These are phyloP conservation scores for Percina caprodes DNA, from an alignment of 2,113 vertebrate species.

Conservation along the genomic window DNA sequence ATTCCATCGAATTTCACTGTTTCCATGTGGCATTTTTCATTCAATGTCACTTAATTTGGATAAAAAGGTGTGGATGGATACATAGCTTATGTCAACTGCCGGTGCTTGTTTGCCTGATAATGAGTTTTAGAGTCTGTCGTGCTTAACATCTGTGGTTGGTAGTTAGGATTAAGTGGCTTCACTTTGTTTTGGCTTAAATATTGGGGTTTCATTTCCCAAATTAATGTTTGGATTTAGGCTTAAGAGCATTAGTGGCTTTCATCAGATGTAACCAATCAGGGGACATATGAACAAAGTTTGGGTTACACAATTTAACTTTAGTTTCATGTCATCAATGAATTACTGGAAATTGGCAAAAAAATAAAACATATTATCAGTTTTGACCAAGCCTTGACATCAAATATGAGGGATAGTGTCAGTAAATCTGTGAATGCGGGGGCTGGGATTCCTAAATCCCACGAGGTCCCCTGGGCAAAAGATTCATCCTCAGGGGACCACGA, in stretches of 20 bases:
- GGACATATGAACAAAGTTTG: conserved; percentile 51
- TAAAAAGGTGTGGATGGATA: no score
- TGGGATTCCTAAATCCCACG: no score
- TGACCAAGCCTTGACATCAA: no score
- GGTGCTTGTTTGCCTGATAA: conserved; percentile 76
- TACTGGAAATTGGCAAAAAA: not conserved
- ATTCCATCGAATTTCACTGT: no score
- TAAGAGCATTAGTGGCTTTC: conserved; percentile 64
- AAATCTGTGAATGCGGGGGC: no score
- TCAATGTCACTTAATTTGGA: no score
- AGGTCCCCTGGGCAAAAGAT: no score
- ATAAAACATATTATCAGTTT: no score
- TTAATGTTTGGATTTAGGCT: conserved; percentile 74
- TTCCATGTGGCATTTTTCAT: no score
- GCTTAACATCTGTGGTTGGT: conserved; percentile 66
- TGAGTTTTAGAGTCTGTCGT: conserved; percentile 65
- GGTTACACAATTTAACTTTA: conserved; percentile 19
- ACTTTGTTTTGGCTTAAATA: conserved; percentile 56
- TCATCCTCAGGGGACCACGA: not conserved
- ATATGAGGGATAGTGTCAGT: no score
- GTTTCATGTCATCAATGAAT: conserved; percentile 19
- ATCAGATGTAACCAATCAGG: conserved; percentile 67
- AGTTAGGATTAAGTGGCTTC: conserved; percentile 64
- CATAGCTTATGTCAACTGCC: conserved; percentile 14
- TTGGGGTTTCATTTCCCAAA: conserved; percentile 60